A percentile compares a stretch with the other conserved stretches of the same genome.
phyloP scores from a whole-genome alignment of 2,888 invertebrate genomes.

The Operophtera brumata region DNA sequence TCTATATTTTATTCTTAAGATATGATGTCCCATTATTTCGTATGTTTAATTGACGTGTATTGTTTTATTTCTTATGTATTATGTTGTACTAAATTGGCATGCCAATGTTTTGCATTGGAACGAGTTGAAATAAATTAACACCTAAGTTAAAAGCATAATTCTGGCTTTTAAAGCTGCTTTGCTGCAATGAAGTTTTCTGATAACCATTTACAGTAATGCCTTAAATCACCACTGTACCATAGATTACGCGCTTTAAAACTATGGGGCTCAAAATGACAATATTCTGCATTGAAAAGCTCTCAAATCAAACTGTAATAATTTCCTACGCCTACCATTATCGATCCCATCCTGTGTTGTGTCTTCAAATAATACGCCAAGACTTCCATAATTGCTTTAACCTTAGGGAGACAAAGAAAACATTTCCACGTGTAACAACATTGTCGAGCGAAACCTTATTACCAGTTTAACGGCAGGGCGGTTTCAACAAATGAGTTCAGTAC shows the following conservation, averaged over 20 bases:
- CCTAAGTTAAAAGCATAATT: not conserved
- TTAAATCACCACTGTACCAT: too few species aligned
- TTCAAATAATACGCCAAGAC: constrained; percentile 18
- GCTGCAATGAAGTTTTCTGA: too few species aligned
- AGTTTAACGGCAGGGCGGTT: constrained; percentile 24
- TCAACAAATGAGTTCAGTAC: constrained; percentile 41
- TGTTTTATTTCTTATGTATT: too few species aligned
- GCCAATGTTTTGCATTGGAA: too few species aligned
- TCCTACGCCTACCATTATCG: constrained; percentile 1
- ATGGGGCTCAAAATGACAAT: too few species aligned
- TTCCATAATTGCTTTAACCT: constrained; percentile 22
- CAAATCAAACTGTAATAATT: not conserved
- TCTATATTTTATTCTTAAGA: too few species aligned
- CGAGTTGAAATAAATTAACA: not conserved
- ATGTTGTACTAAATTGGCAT: too few species aligned
- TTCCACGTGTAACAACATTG: constrained; percentile 28
- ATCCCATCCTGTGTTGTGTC: constrained; percentile 6
- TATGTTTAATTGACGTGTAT: too few species aligned
- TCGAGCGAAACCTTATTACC: constrained; percentile 24
- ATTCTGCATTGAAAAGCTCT: constrained; percentile 2
- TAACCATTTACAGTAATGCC: too few species aligned
- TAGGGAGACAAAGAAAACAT: constrained; percentile 25
- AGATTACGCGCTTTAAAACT: too few species aligned
- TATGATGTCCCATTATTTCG: too few species aligned
- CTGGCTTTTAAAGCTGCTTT: not conserved